Evolutionary conservation across 2,113 vertebrate species (phyloP).

Genomic region (Phocoena sinus): DNA sequence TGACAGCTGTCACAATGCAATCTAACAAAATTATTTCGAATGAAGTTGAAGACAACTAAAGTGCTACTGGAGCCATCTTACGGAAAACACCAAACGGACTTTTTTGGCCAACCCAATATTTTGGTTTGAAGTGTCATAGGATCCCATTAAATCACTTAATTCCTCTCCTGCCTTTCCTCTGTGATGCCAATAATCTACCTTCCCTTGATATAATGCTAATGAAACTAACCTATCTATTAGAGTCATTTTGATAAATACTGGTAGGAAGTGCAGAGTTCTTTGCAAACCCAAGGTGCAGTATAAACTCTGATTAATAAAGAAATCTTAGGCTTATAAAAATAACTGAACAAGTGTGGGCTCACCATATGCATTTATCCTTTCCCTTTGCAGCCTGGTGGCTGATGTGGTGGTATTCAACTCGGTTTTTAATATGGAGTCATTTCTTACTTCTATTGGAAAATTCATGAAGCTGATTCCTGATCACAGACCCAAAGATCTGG

Average conservation of each 20-base stretch:
- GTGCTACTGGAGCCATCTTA: too few relatives aligned
- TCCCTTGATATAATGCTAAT: background rate
- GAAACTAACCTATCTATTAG: background rate
- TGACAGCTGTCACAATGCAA: too few relatives aligned
- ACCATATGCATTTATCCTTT: conserved; percentile 16
- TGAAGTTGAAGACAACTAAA: too few relatives aligned
- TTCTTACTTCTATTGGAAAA: conserved; percentile 88
- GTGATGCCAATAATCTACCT: background rate
- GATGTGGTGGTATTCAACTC: conserved; percentile 93
- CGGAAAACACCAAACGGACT: too few relatives aligned
- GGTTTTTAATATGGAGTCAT: conserved; percentile 95
- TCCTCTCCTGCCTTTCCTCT: background rate
- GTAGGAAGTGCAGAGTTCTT: background rate
- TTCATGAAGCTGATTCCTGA: conserved; percentile 96
- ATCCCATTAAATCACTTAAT: background rate
- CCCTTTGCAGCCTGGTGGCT: conserved; percentile 88
- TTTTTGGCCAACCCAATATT: background rate
- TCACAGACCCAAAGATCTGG: conserved; percentile 91
- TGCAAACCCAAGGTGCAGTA: background rate
- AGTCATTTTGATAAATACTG: background rate
- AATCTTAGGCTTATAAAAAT: background rate
- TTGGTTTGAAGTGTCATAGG: background rate
- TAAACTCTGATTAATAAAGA: background rate
- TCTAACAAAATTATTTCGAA: too few relatives aligned
- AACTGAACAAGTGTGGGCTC: background rate